Evolutionary conservation across 1,140 invertebrate genomes (phyloP), one percentile per base, ranked within the genome.

Genomic region (Bombus balteatus): DNA sequence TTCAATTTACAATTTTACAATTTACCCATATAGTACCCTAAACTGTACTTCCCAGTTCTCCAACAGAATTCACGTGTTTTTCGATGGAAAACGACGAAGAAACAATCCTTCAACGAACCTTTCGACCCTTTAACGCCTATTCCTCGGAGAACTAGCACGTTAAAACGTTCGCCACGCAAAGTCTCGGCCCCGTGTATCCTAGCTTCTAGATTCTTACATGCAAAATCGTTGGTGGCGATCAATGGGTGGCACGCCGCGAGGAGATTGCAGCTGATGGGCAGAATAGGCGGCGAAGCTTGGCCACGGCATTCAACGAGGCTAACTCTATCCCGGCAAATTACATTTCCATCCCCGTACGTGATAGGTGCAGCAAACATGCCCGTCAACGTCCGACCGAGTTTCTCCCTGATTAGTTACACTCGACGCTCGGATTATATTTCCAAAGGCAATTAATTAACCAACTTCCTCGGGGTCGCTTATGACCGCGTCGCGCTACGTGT

Each of bases 241-340:
- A 89, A 91, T 91, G 90, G 82, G 62, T 66, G 88, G 89, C 81
- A 75, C 81, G 86, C 73, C 57, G 73, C 83, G 83, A 84, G 57
- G 75, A 81, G 79, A 80, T 77, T 37, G 77, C 43, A 79, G 72
- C 68, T 43, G 86, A 70, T 77, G 74, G 83, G 79, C 73, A 89
- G 76, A 81, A 83, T 47, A 82, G 89, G 66, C 68, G 89, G 81
- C 76, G 89, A 90, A 87, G 86, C 89, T 88, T 86, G 82, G 87
- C 88, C 89, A 87, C 90, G 90, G 88, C 87, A 90, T 91, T 91
- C 90, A 90, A 90, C 91, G 85, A 72, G 82, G 90, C 90, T 92
- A 92, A 92, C 90, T 92, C 91, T 90, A 92, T 92, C 83, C 83
- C 73, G 73, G 90, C 87, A 92, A 92, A 92, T 93, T 93, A 90